Evolutionary conservation across 2,113 vertebrate genomes (phyloP), one percentile per base, ranked within the genome.

Genomic region (Dascyllus trimaculatus): DNA sequence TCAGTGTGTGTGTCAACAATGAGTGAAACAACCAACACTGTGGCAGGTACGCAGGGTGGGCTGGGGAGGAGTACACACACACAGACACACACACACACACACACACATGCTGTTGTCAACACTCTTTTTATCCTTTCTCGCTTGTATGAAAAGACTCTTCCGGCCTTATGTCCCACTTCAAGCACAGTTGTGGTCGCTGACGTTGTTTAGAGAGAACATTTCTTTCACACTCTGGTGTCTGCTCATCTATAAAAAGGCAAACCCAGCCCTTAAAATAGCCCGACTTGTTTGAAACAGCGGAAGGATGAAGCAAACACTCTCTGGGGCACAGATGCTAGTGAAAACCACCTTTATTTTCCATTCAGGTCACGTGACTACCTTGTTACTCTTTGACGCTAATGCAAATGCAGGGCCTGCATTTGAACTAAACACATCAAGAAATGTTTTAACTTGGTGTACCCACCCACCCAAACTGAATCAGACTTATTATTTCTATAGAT

Each of bases 331-430:
- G 87, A 93, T 90, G 87, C 90, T 80, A 58, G 79, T 86, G 81
- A 94, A 94, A 92, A 93, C 90, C 92, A 87, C 89, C 81, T 88
- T 85, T 79, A 91, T 91, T 93, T 94, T 93, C 93, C 93, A 89
- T 86, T 87, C 51, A 75, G 67, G 62, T 88, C 85, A 80, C 63
- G 76, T 88, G 85, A 84, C 66, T 52, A 53, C 22, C 70, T 73
- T 85, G 83, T 85, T 88, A 22, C 82, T 87, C 57, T 82, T 85
- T 71, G 35, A 82, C 54, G 21, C 64, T 71, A 75, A 74, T 78
- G 69, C 75, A 70, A 61, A 80, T 69, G 51, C 4, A 11, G 57
- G 45, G 62, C n/a, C 19, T 71, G 32, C 58, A 54, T 58, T 84
- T 68, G 45, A 79, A 32, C 24, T 18, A 22, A 58, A 57, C 25